phyloP scores from a whole-genome alignment of 2,797 vertebrate genomes.

The Ctenosaura bakeri region DNA sequence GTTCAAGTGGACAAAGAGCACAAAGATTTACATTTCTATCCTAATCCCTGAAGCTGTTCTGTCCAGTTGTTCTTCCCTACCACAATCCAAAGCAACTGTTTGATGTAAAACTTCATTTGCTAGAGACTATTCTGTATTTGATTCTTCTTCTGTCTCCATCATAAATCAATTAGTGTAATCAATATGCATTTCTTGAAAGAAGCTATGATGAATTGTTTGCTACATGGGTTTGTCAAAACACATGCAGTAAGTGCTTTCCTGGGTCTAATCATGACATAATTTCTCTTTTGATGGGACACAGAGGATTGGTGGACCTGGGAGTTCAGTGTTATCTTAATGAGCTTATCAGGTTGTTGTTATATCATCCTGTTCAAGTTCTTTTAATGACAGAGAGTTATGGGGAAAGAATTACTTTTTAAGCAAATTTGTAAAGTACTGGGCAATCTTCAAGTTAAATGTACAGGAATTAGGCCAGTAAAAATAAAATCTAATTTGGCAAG shows the following conservation, averaged over 20 bases:
- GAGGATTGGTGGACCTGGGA: background rate
- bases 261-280: conserved; percentile 9
- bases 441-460: background rate
- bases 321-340: background rate
- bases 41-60: background rate
- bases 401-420: background rate
- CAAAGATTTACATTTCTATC: too few relatives aligned
- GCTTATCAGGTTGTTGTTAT: background rate
- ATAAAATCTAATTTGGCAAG: conserved; percentile 3
- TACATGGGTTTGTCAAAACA: background rate
- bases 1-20: too few relatives aligned
- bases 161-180: conserved; percentile 31
- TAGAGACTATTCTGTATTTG: background rate
- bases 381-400: background rate
- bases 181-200: background rate
- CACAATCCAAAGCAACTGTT: background rate
- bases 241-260: background rate
- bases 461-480: background rate
- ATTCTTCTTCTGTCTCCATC: background rate
- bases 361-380: background rate
- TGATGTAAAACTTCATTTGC: background rate
- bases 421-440: background rate
- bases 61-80: background rate
- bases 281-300: conserved; percentile 10
- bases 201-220: conserved; percentile 27